Evolutionary conservation across 1,140 invertebrate species (phyloP).

Genomic region (Zaprionus lachaisei): DNA sequence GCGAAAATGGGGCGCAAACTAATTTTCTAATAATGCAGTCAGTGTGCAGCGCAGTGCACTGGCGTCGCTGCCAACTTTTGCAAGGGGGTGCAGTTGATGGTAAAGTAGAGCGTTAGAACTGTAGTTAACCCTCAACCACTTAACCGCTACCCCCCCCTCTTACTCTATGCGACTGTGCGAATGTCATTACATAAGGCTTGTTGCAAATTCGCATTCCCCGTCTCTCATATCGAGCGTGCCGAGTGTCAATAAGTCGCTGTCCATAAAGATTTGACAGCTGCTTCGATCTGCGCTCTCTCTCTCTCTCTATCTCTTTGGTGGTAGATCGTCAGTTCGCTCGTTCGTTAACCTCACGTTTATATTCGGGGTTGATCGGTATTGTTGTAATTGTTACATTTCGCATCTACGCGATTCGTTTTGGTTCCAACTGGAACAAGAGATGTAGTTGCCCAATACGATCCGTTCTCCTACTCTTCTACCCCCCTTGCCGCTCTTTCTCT

Average conservation of each 20-base stretch:
- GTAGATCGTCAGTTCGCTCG: slow-evolving; percentile 12
- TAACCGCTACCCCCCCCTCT: not conserved
- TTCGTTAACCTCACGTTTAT: slow-evolving; percentile 6
- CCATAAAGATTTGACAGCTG: slow-evolving; percentile 51
- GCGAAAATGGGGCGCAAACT: slow-evolving; percentile 57
- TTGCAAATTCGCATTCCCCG: slow-evolving; percentile 35
- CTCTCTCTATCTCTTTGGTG: not conserved
- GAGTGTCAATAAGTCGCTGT: slow-evolving; percentile 64
- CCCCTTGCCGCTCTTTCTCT: slow-evolving; percentile 24
- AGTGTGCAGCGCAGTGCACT: slow-evolving; percentile 16
- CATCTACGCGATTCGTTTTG: slow-evolving; percentile 53
- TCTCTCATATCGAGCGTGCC: not conserved
- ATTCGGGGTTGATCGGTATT: slow-evolving; percentile 27
- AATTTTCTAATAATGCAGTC: slow-evolving; percentile 50
- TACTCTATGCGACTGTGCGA: slow-evolving; percentile 3
- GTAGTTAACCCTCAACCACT: not conserved
- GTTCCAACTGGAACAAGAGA: slow-evolving; percentile 38
- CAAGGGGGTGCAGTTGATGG: not conserved
- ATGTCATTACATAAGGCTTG: slow-evolving; percentile 24
- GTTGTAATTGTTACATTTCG: slow-evolving; percentile 45
- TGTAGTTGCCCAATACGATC: slow-evolving; percentile 23
- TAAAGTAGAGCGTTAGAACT: too few relatives aligned
- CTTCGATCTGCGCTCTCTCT: not conserved
- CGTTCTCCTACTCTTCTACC: not conserved
- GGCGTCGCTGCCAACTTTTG: slow-evolving; percentile 4